phyloP scores from a whole-genome alignment of 1,140 invertebrate genomes.

The Paramacrobiotus metropolitanus region DNA sequence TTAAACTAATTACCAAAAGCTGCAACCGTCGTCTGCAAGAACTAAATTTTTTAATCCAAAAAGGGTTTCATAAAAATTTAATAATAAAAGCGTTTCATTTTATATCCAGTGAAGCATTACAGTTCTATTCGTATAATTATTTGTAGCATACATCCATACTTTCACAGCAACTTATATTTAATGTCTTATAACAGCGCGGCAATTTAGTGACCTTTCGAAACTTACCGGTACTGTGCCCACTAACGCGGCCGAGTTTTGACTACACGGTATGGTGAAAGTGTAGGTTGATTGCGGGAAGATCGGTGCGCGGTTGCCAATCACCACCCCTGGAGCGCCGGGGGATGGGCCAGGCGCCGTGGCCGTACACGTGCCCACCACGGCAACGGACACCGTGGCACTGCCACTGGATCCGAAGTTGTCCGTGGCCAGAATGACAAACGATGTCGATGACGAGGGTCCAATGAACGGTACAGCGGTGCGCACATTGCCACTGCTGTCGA shows the following conservation, averaged over 20 bases:
- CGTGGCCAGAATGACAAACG: conserved; percentile 1
- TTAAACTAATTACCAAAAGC: too few species aligned
- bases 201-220: too few species aligned
- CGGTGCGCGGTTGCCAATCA: neutral
- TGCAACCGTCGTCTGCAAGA: neutral
- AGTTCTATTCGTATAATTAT: too few species aligned
- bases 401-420: neutral
- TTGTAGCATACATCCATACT: too few species aligned
- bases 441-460: neutral
- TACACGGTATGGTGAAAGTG: neutral
- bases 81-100: too few species aligned
- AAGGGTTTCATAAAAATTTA: too few species aligned
- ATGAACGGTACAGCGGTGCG: neutral
- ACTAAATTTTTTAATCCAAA: too few species aligned
- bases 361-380: neutral
- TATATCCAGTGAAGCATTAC: too few species aligned
- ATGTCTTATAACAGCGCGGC: too few species aligned
- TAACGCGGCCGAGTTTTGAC: neutral
- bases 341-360: too few species aligned
- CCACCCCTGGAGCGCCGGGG: too few species aligned
- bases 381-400: neutral
- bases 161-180: too few species aligned
- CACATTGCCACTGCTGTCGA: neutral
- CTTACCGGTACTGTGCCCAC: neutral
- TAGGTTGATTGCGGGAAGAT: neutral